Evolutionary conservation across 2,888 invertebrate genomes (phyloP).

Genomic region (Platypus cylindrus): DNA sequence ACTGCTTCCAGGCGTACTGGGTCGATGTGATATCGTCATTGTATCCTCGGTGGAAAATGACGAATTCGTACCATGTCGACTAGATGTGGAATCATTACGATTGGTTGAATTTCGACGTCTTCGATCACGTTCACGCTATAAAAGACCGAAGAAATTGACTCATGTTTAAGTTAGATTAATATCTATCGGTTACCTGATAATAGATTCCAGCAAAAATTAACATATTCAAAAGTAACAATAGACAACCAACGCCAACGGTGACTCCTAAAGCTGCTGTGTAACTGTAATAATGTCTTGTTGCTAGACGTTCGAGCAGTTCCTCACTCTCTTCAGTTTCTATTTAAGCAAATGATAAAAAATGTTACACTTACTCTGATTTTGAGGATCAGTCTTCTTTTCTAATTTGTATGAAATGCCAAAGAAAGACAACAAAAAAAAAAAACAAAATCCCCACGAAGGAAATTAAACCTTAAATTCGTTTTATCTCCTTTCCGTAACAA

Average conservation of each 20-base stretch:
- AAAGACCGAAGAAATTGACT: not conserved
- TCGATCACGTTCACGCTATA: conserved; percentile 41
- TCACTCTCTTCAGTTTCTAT: conserved; percentile 40
- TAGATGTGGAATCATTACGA: conserved; percentile 2
- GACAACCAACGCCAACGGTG: conserved; percentile 62
- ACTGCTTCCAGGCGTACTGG: conserved; percentile 33
- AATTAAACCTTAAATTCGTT: too few species aligned
- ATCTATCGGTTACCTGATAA: conserved; percentile 39
- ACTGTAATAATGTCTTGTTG: conserved; percentile 47
- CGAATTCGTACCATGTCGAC: conserved; percentile 26
- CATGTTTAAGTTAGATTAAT: not conserved
- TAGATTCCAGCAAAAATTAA: conserved; percentile 67
- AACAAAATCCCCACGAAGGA: too few species aligned
- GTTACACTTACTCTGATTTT: too few species aligned
- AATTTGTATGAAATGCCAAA: too few species aligned
- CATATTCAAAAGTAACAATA: conserved; percentile 57
- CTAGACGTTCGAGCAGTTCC: conserved; percentile 40
- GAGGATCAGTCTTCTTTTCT: too few species aligned
- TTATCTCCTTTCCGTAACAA: too few species aligned
- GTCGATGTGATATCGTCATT: conserved; percentile 34
- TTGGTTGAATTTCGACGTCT: conserved; percentile 22
- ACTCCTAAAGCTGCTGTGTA: conserved; percentile 67
- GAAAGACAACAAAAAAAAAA: too few species aligned
- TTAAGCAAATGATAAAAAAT: too few species aligned
- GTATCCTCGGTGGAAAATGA: conserved; percentile 32